Evolutionary conservation across 2,888 invertebrate species (phyloP), one percentile per base, ranked within the genome.

Genomic region (Boloria euphrosyne): DNA sequence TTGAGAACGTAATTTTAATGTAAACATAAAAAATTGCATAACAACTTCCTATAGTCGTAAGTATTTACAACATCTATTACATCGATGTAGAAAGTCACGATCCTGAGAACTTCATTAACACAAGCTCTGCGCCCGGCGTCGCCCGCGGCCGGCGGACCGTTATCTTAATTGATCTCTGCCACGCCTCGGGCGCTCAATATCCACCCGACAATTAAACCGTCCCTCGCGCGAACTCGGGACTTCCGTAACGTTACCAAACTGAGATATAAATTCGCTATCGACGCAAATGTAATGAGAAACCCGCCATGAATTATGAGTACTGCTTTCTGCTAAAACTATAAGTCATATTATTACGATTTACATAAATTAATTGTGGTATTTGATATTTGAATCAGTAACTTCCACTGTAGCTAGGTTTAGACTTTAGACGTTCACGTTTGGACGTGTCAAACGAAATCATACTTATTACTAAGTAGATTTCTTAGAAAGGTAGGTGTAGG

Each of bases 151-250:
- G 60, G 65, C 62, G 61, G 68, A 62, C 62, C 59, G 53, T 55
- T 59, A 65, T 66, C 68, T 70, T 68, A 70, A 71, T 70, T 66
- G 70, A 70, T 66, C 62, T 47, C n/a, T 13, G 22, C 61, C 64
- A 62, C 67, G 61, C 50, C 53, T 61, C 61, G 38, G n/a, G 54
- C 54, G 47, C 47, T 17, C 43, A n/a, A 44, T 22, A 22, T 57
- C 44, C 44, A 22, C 22, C 55, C 13, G 49, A 59, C 49, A 59
- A 59, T 59, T 59, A 59, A 59, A 50, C 59, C 47, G 31, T 6
- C 49, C 14, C 47, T 47, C 14, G n/a, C 47, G 16, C 47, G 16
- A 16, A n/a, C 31, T 49, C 59, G 49, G 47, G 22, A 59, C 59
- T 59, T 59, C 59, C 59, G 59, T 47, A 59, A 38, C 13, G 46